Evolutionary conservation across 2,797 vertebrate genomes (phyloP), one percentile per base, ranked within the genome.

Genomic region (Ctenosaura bakeri): DNA sequence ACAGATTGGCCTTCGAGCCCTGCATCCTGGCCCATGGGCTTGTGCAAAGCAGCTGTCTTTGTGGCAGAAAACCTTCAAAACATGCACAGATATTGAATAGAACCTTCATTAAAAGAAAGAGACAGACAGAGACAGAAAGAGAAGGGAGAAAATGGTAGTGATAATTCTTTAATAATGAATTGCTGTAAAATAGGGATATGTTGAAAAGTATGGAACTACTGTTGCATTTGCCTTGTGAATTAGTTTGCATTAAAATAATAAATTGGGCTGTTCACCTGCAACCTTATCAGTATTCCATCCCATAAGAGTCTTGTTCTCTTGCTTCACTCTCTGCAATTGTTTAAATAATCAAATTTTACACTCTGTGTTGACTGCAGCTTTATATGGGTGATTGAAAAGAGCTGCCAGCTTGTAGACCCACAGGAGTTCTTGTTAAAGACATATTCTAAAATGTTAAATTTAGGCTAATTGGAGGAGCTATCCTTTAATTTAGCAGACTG

Each of bases 401-500:
- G 77, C 90, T 95, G 82, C 76, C 94, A 91, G 38, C 71, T 93
- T 96, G 94, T 94, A 94, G 95, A 94, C 93, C 93, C 94, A 93
- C 16, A 92, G 92, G 88, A 92, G 71, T 92, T 94, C 89, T 85
- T 94, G 93, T 90, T 83, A 91, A 93, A 96, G 95, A 96, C 92
- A 90, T 91, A 91, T 90, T 95, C 93, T 92, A 94, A 94, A 96
- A 95, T 96, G 85, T 93, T 95, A 96, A 95, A 96, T 96, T 96
- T 96, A 94, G 94, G 94, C 94, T 96, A 96, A 96, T 95, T 95
- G 93, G 91, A 96, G 93, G 64, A 83, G 92, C 90, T 85, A 92
- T 95, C 94, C 93, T 95, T 95, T 96, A 95, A 95, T 96, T 96
- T 95, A 94, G 95, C 93, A 93, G 94, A 92, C 92, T 82, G 88